phyloP scores from a whole-genome alignment of 2,888 invertebrate genomes.

The Homarus gammarus region DNA sequence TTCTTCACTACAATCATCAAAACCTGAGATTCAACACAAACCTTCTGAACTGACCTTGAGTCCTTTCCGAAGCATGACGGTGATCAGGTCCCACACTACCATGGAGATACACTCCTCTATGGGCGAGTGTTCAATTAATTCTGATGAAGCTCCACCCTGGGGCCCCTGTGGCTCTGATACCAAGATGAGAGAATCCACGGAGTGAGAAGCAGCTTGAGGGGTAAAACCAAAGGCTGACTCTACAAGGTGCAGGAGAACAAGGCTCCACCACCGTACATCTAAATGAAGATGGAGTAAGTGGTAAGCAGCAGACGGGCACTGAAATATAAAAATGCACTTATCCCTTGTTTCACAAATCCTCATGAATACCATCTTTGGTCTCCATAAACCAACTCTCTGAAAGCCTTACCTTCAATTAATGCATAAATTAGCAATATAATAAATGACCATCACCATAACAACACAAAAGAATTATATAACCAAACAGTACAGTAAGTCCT shows the following conservation, averaged over 20 bases:
- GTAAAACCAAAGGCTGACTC: constrained; percentile 44
- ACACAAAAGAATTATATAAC: no score
- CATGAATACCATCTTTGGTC: no score
- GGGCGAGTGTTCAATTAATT: background rate
- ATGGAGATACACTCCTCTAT: constrained; percentile 32
- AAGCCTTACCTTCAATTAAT: no score
- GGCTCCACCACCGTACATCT: constrained; percentile 75
- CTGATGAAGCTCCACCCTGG: background rate
- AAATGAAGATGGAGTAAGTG: constrained; percentile 74
- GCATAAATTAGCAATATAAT: no score
- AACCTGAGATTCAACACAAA: no score
- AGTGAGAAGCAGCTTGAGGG: background rate
- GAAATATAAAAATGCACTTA: constrained; percentile 22
- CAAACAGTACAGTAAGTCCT: no score
- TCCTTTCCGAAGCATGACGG: constrained; percentile 40
- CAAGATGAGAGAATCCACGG: background rate
- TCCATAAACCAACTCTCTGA: no score
- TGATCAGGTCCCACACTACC: constrained; percentile 60
- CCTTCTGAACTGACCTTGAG: constrained; percentile 35
- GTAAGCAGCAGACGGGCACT: constrained; percentile 73
- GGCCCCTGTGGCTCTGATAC: constrained; percentile 37
- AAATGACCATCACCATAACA: no score
- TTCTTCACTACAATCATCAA: background rate
- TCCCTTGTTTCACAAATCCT: no score
- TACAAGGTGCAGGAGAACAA: constrained; percentile 60